These are phyloP conservation scores for Enteromius treurensis DNA, from an alignment of 2,797 vertebrate genomes.

Conservation along the genomic window DNA sequence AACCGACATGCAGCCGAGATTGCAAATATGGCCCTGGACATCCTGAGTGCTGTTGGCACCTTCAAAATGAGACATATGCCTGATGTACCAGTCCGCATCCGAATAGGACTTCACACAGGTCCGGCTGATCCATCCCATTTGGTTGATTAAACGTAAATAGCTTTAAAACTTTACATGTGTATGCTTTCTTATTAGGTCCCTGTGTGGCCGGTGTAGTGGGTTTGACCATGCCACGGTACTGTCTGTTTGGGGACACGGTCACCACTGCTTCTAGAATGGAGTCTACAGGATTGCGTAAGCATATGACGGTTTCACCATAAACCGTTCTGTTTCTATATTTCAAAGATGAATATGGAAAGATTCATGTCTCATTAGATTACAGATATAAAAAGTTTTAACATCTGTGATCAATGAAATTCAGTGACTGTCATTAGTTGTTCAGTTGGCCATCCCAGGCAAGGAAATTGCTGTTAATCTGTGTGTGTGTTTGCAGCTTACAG, in stretches of 20 bases:
- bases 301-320: not conserved
- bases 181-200: slow-evolving; percentile 65
- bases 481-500: slow-evolving; percentile 78
- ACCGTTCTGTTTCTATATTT: not conserved
- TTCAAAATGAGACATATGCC: slow-evolving; percentile 94
- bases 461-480: not conserved
- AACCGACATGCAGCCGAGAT: slow-evolving; percentile 87
- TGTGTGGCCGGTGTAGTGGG: slow-evolving; percentile 82
- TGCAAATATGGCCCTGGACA: slow-evolving; percentile 90
- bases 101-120: slow-evolving; percentile 90
- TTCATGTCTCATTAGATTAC: not conserved
- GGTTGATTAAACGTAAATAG: not conserved
- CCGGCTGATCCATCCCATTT: slow-evolving; percentile 41
- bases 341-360: not conserved
- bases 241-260: slow-evolving; percentile 82
- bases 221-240: slow-evolving; percentile 83
- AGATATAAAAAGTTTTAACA: not conserved
- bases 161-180: not conserved
- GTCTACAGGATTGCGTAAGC: slow-evolving; percentile 79
- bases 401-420: not conserved
- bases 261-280: slow-evolving; percentile 82
- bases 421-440: not conserved
- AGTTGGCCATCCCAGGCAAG: not conserved
- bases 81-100: slow-evolving; percentile 85
- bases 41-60: slow-evolving; percentile 87